Percentiles rank a stretch among this genome's conserved stretches.
phyloP scores from a whole-genome alignment of 2,113 vertebrate genomes.

The Myotis lucifugus region DNA sequence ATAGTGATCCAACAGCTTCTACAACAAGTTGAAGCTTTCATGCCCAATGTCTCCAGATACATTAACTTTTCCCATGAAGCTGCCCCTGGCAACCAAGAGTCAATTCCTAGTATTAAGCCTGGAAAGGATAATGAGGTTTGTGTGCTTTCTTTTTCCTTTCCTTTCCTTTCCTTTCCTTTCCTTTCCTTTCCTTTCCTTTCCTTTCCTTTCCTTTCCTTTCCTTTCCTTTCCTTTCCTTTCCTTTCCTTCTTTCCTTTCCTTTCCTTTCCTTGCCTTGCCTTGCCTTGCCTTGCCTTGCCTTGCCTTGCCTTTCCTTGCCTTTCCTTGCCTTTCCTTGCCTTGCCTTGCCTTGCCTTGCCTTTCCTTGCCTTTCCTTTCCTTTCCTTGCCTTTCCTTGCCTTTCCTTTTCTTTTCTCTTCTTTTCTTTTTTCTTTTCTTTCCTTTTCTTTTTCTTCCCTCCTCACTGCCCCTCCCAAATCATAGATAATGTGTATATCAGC shows the following conservation, averaged over 20 bases:
- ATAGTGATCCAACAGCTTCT: not conserved
- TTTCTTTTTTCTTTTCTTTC: not conserved
- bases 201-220: no score
- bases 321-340: no score
- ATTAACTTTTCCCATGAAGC: constrained; percentile 10
- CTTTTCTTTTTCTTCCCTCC: not conserved
- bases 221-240: no score
- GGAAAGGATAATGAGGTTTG: not conserved
- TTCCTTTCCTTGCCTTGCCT: no score
- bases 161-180: not conserved
- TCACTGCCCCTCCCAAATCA: not conserved
- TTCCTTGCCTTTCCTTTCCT: no score
- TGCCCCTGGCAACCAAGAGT: not conserved
- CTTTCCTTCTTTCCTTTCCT: no score
- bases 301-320: no score
- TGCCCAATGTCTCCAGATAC: not conserved
- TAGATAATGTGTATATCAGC: constrained; percentile 17
- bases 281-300: no score
- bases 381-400: no score
- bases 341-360: no score
- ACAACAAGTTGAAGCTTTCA: constrained; percentile 20
- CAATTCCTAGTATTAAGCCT: not conserved
- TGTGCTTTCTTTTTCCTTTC: not conserved
- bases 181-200: no score
- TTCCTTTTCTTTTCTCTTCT: no score